A percentile compares a stretch with the other conserved stretches of the same genome.
Conservation (phyloP, 2,113 vertebrate genomes). For the Myrmecobius fasciatus region DNA sequence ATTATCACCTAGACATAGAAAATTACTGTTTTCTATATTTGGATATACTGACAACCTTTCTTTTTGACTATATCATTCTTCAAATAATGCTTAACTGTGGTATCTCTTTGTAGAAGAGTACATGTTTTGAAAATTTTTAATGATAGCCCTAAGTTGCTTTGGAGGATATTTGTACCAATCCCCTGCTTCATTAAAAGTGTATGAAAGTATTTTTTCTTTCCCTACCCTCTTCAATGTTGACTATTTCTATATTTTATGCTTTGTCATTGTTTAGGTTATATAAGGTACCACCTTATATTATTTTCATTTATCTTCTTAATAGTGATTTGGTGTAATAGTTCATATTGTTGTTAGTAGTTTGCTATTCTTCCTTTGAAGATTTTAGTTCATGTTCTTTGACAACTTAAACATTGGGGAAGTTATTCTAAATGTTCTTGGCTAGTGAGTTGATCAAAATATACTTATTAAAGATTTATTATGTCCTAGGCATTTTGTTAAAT, state of each 20-base stretch:
- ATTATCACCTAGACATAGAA: too few species aligned
- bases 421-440: neutral
- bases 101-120: neutral
- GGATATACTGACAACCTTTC: neutral
- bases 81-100: neutral
- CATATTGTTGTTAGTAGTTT: neutral
- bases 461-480: neutral
- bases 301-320: neutral
- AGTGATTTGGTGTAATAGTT: neutral
- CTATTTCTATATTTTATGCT: neutral
- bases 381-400: neutral
- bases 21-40: neutral
- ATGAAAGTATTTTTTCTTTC: too few species aligned
- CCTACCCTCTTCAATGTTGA: neutral
- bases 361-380: neutral
- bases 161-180: neutral
- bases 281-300: neutral
- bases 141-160: neutral
- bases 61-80: neutral
- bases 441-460: neutral
- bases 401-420: neutral
- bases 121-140: neutral
- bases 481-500: neutral
- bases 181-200: too few species aligned
- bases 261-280: neutral